phyloP scores from a whole-genome alignment of 2,888 invertebrate genomes.

The Drepanosiphum platanoidis region DNA sequence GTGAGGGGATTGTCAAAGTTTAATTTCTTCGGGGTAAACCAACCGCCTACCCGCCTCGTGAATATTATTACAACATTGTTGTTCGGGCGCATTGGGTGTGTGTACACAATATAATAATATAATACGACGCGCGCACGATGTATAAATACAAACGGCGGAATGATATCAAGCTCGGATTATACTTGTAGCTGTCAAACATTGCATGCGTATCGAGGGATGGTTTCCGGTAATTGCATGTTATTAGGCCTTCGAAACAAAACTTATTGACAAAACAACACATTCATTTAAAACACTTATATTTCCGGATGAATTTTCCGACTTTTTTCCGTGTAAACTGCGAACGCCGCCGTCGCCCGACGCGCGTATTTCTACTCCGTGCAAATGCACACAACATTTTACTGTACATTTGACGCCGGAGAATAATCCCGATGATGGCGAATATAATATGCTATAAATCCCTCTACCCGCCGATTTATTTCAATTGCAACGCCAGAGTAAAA shows the following conservation, averaged over 20 bases:
- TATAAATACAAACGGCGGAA: not conserved
- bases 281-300: constrained; percentile 52
- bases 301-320: constrained; percentile 15
- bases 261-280: constrained; percentile 57
- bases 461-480: no score
- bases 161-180: constrained; percentile 26
- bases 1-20: constrained; percentile 39
- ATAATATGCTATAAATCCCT: no score
- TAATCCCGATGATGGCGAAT: no score
- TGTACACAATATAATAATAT: not conserved
- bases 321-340: not conserved
- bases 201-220: constrained; percentile 60
- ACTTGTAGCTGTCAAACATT: constrained; percentile 61
- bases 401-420: no score
- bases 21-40: constrained; percentile 13
- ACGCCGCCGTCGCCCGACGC: not conserved
- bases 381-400: no score
- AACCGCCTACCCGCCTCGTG: not conserved
- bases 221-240: constrained; percentile 54
- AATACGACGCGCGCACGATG: not conserved
- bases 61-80: not conserved
- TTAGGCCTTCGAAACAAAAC: constrained; percentile 59
- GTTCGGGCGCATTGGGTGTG: constrained; percentile 1
- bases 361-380: not conserved
- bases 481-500: no score